Percentiles rank a stretch among this genome's conserved stretches.
Conservation (phyloP, 2,113 vertebrate species). For the Vireo altiloquus region DNA sequence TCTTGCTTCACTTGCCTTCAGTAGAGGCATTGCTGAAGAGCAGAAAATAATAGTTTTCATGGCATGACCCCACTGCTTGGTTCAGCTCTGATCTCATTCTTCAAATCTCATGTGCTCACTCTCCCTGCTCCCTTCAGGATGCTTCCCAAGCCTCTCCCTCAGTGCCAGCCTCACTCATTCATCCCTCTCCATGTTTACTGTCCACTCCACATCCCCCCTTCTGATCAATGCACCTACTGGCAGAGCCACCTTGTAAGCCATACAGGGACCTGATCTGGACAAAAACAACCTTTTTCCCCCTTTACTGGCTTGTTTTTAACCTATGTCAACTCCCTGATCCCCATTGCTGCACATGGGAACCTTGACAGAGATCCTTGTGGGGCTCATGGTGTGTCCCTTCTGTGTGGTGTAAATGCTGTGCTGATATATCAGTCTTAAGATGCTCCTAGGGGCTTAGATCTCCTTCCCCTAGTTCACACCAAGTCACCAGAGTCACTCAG, state of each 20-base stretch:
- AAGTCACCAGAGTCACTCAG: background rate
- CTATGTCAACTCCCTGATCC: background rate
- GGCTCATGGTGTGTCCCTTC: rapidly evolving
- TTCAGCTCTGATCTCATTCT: background rate
- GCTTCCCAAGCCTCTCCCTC: background rate
- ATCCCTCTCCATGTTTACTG: background rate
- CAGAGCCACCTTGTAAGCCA: background rate
- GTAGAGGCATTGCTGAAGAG: background rate
- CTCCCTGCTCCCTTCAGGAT: background rate
- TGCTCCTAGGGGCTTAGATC: background rate
- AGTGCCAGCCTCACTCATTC: background rate
- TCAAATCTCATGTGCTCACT: background rate
- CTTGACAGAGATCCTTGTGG: background rate
- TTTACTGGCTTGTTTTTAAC: background rate
- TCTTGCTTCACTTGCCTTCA: background rate
- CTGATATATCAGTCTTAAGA: background rate
- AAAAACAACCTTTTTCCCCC: rapidly evolving
- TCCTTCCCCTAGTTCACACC: background rate
- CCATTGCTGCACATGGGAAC: rapidly evolving
- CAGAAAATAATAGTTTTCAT: background rate
- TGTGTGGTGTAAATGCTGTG: background rate
- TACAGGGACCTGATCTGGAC: background rate
- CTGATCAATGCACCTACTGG: rapidly evolving
- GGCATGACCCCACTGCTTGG: background rate
- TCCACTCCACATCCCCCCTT: background rate